Conservation (phyloP, 2,888 invertebrate species). For the Epinotia ramella region DNA sequence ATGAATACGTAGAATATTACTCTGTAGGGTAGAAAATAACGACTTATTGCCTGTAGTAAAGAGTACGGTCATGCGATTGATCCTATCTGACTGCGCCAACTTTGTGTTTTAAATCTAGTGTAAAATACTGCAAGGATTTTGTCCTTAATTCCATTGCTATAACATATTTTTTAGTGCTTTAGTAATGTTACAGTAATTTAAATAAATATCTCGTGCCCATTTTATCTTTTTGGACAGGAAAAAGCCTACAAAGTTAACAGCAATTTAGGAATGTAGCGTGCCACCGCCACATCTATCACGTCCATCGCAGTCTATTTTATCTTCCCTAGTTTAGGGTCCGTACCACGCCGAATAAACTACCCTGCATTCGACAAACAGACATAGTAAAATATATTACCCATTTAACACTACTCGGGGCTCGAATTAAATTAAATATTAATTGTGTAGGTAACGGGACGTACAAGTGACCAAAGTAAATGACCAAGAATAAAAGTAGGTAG, state of each 20-base stretch:
- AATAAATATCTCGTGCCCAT: not conserved
- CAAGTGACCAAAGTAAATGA: no score
- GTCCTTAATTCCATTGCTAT: no score
- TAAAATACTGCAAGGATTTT: not conserved
- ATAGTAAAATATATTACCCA: not conserved
- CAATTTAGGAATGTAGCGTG: slow-evolving; percentile 35
- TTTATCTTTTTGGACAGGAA: slow-evolving; percentile 3
- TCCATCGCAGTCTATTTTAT: slow-evolving; percentile 40
- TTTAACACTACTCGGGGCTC: not conserved
- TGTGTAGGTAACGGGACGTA: not conserved
- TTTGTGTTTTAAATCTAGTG: not conserved
- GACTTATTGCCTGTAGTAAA: not conserved
- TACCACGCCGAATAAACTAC: slow-evolving; percentile 16
- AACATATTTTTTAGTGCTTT: no score
- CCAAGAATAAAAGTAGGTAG: no score
- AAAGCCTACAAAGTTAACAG: slow-evolving; percentile 21
- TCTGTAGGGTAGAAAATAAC: not conserved
- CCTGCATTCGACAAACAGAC: not conserved
- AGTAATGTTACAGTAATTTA: not conserved
- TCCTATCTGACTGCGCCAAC: not conserved
- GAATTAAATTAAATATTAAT: not conserved
- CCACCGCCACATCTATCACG: slow-evolving; percentile 29
- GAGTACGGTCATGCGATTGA: not conserved
- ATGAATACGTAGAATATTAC: not conserved
- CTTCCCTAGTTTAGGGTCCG: slow-evolving; percentile 16